A percentile compares a stretch with the other conserved stretches of the same genome.
These are phyloP conservation scores for Scomberomorus guttatus DNA, from an alignment of 2,797 vertebrate species.

Conservation along the genomic window DNA sequence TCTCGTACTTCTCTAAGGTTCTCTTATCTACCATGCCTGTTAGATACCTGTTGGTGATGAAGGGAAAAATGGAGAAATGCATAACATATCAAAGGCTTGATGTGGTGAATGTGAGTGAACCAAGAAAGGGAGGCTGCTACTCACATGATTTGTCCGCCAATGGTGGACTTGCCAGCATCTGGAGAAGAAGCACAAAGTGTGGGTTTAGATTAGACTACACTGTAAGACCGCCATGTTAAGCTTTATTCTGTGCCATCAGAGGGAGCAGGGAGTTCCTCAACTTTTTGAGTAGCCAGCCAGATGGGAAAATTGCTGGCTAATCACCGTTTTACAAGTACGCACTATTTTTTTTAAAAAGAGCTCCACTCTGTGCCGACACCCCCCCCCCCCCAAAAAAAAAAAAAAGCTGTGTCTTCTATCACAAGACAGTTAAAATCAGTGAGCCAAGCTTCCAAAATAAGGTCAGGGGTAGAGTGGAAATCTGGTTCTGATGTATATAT, in stretches of 20 bases:
- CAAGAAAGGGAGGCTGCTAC: slow-evolving; percentile 54
- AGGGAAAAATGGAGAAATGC: background rate
- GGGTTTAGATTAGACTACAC: background rate
- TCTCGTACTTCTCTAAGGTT: slow-evolving; percentile 98
- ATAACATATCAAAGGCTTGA: background rate
- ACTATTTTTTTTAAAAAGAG: too few relatives aligned
- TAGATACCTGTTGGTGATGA: slow-evolving; percentile 90
- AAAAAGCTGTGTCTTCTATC: too few relatives aligned
- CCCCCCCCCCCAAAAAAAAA: too few relatives aligned
- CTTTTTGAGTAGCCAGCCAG: background rate
- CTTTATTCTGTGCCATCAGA: background rate
- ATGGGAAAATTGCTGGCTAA: background rate
- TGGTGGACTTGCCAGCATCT: slow-evolving; percentile 99
- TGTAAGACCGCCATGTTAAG: background rate
- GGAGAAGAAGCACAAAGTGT: slow-evolving; percentile 35
- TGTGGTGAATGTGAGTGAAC: background rate
- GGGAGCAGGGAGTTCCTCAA: background rate
- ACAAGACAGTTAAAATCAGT: too few relatives aligned
- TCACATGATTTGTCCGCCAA: slow-evolving; percentile 99
- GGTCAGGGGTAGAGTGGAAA: too few relatives aligned
- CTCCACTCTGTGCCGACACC: too few relatives aligned
- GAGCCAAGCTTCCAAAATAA: too few relatives aligned
- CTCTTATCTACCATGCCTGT: slow-evolving; percentile 99
- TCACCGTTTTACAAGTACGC: too few relatives aligned
- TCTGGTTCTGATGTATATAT: too few relatives aligned